Conservation (phyloP, 1,140 invertebrate species). For the Lordiphosa collinella region DNA sequence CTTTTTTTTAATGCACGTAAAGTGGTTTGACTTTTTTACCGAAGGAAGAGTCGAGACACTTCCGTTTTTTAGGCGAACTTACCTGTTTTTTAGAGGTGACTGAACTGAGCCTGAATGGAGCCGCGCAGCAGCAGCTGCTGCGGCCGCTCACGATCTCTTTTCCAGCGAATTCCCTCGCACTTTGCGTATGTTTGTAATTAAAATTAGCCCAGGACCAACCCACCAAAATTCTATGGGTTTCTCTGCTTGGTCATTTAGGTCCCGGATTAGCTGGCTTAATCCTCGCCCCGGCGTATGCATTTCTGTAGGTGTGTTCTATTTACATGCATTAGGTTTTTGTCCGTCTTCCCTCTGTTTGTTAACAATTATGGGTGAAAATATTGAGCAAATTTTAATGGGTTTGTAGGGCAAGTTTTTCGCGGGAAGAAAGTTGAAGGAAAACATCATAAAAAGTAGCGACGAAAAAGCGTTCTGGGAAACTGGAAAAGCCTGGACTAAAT, state of each 20-base stretch:
- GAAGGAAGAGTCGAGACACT: constrained; percentile 6
- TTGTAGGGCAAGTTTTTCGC: not conserved
- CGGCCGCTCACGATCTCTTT: constrained; percentile 1
- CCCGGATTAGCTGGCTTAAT: constrained; percentile 55
- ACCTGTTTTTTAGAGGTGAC: constrained; percentile 48
- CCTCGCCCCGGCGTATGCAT: constrained; percentile 7
- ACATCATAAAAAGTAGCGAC: constrained; percentile 12
- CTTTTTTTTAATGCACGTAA: constrained; percentile 29
- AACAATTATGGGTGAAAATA: constrained; percentile 37
- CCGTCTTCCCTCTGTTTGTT: constrained; percentile 18
- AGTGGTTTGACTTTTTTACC: constrained; percentile 69
- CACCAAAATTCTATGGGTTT: constrained; percentile 28
- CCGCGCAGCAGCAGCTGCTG: not conserved
- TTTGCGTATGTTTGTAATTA: constrained; percentile 54
- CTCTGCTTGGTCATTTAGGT: constrained; percentile 26
- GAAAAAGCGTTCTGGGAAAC: not conserved
- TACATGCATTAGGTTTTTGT: constrained; percentile 37
- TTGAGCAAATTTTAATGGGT: constrained; percentile 28
- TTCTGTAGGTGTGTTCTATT: constrained; percentile 42
- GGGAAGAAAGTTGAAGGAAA: constrained; percentile 10
- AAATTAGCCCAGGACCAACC: constrained; percentile 56
- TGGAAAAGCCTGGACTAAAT: not conserved
- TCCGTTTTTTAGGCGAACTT: constrained; percentile 30
- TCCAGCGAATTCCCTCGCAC: constrained; percentile 19
- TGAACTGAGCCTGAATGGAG: constrained; percentile 27